Percentiles rank a stretch among this genome's conserved stretches.
Evolutionary conservation across 2,888 invertebrate genomes (phyloP).

Genomic region (Minunthozetes semirufus): DNA sequence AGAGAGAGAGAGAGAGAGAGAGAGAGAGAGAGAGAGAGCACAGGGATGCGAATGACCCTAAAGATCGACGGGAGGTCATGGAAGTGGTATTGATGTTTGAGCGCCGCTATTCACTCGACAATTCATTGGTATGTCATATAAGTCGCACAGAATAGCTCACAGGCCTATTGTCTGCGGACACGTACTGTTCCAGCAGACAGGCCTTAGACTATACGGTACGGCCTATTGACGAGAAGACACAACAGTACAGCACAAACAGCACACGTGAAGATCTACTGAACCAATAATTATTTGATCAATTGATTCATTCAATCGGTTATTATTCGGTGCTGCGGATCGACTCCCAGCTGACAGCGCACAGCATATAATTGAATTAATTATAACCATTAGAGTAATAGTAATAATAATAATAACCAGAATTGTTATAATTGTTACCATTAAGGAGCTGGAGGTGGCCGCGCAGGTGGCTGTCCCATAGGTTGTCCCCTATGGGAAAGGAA

Average conservation of each 20-base stretch:
- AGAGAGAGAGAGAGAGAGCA: neutral
- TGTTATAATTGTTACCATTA: neutral
- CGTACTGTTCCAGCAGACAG: neutral
- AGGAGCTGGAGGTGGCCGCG: neutral
- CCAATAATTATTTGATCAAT: slow-evolving; percentile 16
- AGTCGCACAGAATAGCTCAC: neutral
- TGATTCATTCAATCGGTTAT: neutral
- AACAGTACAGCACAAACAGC: no score
- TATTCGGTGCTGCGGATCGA: neutral
- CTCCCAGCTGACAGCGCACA: neutral
- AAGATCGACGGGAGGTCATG: slow-evolving; percentile 25
- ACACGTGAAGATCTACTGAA: neutral
- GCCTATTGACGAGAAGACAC: no score
- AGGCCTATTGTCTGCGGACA: neutral
- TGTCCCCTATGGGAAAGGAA: neutral
- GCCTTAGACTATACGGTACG: no score
- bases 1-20: no score
- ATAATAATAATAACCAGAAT: neutral
- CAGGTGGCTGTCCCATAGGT: neutral
- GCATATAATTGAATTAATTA: neutral
- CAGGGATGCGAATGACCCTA: slow-evolving; percentile 26
- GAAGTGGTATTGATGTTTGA: slow-evolving; percentile 19
- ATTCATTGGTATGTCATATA: slow-evolving; percentile 23
- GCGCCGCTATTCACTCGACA: neutral
- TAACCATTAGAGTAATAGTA: neutral